Evolutionary conservation across 2,888 invertebrate species (phyloP).

Genomic region (Acrobasis suavella): DNA sequence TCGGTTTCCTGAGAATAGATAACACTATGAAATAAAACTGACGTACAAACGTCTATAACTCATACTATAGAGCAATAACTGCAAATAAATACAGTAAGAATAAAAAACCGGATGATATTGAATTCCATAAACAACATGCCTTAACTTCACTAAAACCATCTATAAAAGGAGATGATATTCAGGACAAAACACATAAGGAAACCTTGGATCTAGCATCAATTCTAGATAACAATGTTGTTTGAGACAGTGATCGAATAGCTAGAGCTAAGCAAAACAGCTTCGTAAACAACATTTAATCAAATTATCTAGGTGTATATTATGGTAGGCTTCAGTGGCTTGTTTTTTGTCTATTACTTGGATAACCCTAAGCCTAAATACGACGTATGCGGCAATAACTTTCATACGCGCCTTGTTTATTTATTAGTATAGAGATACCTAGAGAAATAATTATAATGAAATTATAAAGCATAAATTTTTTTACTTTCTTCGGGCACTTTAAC

Average conservation of each 20-base stretch:
- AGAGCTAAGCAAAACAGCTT: background rate
- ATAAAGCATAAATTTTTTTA: no score
- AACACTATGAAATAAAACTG: background rate
- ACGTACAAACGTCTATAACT: background rate
- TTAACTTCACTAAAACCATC: background rate
- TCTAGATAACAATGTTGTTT: background rate
- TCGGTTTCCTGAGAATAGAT: background rate
- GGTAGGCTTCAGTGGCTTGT: background rate
- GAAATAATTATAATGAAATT: no score
- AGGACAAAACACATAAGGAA: background rate
- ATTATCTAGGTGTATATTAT: background rate
- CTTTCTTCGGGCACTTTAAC: no score
- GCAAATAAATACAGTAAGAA: background rate
- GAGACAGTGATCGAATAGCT: conserved; percentile 14
- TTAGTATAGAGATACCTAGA: no score
- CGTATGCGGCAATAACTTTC: no score
- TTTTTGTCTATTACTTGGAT: background rate
- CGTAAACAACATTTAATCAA: background rate
- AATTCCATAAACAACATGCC: background rate
- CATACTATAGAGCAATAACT: background rate
- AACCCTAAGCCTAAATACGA: background rate
- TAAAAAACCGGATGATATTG: conserved; percentile 5
- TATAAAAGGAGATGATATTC: conserved; percentile 3
- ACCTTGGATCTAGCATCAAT: conserved; percentile 8
- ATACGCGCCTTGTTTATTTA: no score